Evolutionary conservation across 2,797 vertebrate species (phyloP).

Genomic region (Craterocephalus amniculus): DNA sequence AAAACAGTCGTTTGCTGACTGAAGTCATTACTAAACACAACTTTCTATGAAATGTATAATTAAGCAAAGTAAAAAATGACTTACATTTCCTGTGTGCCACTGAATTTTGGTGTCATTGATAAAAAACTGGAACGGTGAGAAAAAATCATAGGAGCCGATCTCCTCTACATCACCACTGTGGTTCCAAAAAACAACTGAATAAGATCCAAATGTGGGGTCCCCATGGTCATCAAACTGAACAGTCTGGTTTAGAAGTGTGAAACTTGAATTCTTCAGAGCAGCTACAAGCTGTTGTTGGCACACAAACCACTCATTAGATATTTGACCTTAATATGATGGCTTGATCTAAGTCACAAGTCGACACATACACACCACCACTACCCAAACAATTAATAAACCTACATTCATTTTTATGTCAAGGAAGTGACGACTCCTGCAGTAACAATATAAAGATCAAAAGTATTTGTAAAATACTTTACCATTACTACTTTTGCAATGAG

Average conservation of each 20-base stretch:
- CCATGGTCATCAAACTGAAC: slow-evolving; percentile 82
- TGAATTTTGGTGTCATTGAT: slow-evolving; percentile 69
- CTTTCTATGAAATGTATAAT: no score
- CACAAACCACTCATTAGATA: slow-evolving; percentile 8
- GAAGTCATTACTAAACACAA: no score
- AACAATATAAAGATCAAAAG: no score
- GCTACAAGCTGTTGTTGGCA: slow-evolving; percentile 79
- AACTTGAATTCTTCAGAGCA: slow-evolving; percentile 83
- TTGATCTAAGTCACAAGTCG: no score
- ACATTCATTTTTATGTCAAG: no score
- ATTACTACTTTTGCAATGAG: no score
- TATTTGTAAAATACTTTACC: no score
- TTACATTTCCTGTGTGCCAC: slow-evolving; percentile 78
- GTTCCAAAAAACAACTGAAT: slow-evolving; percentile 83
- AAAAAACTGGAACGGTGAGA: slow-evolving; percentile 53
- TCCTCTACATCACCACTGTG: slow-evolving; percentile 38
- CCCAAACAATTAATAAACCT: background rate
- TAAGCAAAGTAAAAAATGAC: no score
- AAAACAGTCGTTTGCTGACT: background rate
- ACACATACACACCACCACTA: background rate
- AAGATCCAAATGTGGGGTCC: slow-evolving; percentile 73
- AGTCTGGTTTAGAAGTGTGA: slow-evolving; percentile 75
- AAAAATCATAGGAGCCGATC: slow-evolving; percentile 76
- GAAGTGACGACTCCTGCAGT: no score
- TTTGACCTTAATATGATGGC: background rate